These are phyloP conservation scores for Indicator maculatus DNA, from an alignment of 2,113 vertebrate species.

Conservation along the genomic window DNA sequence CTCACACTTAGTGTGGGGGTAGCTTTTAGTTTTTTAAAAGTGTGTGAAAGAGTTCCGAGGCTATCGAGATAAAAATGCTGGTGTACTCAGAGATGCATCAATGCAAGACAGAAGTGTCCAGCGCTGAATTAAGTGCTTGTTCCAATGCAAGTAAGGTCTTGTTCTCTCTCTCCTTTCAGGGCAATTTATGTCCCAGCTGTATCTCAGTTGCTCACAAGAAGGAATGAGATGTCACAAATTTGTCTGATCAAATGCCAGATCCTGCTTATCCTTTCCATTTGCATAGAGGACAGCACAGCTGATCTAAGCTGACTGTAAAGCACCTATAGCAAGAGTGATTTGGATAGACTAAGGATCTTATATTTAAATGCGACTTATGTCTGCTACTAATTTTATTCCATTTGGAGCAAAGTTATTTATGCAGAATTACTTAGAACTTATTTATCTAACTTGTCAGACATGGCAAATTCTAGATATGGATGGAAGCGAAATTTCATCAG, in stretches of 20 bases:
- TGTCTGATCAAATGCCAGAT: slow-evolving; percentile 26
- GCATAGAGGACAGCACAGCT: not conserved
- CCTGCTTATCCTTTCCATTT: slow-evolving; percentile 54
- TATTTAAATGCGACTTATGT: slow-evolving; percentile 30
- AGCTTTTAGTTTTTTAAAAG: not conserved
- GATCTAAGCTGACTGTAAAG: slow-evolving; percentile 49
- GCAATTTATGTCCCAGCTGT: not conserved
- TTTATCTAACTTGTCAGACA: not conserved
- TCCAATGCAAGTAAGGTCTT: not conserved
- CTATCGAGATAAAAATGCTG: not conserved
- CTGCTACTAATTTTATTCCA: slow-evolving; percentile 1
- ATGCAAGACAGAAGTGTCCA: not conserved
- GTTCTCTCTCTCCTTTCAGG: not conserved
- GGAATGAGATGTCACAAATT: slow-evolving; percentile 15
- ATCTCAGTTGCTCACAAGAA: not conserved
- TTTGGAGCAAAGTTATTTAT: slow-evolving; percentile 14
- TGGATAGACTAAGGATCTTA: slow-evolving; percentile 41
- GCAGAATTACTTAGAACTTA: not conserved
- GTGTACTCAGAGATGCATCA: not conserved
- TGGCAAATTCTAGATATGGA: not conserved
- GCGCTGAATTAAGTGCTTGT: not conserved
- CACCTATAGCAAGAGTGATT: slow-evolving; percentile 44
- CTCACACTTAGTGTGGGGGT: not conserved
- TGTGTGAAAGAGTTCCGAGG: not conserved
- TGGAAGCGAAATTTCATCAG: not conserved